Evolutionary conservation across 1,140 invertebrate genomes (phyloP).

Genomic region (Hylaeus volcanicus): DNA sequence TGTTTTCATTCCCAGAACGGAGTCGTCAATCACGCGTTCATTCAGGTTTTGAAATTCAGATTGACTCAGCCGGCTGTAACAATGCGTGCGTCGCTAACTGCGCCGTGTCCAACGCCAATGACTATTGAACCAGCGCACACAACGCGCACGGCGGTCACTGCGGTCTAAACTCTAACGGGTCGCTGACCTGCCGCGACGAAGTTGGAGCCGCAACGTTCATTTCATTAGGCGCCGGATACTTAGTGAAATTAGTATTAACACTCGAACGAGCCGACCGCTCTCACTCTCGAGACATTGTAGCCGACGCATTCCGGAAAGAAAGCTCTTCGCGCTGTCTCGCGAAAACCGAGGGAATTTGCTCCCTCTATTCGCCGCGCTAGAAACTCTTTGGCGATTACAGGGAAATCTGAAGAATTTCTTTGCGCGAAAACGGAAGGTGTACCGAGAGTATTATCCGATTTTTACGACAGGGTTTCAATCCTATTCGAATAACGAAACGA

Average conservation of each 20-base stretch:
- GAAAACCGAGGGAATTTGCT: conserved; percentile 1
- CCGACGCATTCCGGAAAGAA: conserved; percentile 33
- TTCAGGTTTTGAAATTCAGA: conserved; percentile 15
- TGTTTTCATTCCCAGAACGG: not conserved
- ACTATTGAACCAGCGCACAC: conserved; percentile 25
- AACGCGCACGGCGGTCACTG: not conserved
- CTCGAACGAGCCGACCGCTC: conserved; percentile 34
- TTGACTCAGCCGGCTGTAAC: conserved; percentile 14
- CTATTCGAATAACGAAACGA: too few species aligned
- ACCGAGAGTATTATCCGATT: too few species aligned
- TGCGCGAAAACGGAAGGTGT: too few species aligned
- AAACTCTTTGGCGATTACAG: too few species aligned
- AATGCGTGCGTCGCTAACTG: conserved; percentile 16
- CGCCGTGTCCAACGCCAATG: conserved; percentile 32
- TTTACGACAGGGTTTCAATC: too few species aligned
- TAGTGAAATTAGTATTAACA: conserved; percentile 60
- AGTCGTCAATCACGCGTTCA: not conserved
- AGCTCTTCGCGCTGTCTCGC: conserved; percentile 23
- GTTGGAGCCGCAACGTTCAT: conserved; percentile 44
- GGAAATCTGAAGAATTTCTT: too few species aligned
- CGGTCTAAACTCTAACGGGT: conserved; percentile 45
- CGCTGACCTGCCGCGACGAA: conserved; percentile 33
- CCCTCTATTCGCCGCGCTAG: too few species aligned
- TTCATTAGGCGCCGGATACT: conserved; percentile 54
- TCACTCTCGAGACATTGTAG: conserved; percentile 29